Evolutionary conservation across 1,140 invertebrate species (phyloP), one percentile per base, ranked within the genome.

Genomic region (Diploscapter pachys): DNA sequence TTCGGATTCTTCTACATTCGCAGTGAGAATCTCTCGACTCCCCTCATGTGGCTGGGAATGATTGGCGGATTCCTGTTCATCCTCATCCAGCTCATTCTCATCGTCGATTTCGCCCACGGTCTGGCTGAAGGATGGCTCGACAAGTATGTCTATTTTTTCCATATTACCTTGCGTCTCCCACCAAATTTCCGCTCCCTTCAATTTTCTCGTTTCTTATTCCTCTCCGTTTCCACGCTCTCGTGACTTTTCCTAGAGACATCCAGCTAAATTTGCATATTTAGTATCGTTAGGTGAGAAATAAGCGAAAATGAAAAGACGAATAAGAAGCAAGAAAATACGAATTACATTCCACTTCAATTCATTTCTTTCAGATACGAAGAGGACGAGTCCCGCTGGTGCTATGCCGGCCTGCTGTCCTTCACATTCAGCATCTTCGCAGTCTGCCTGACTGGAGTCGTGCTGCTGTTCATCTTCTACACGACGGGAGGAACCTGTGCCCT

Each of bases 11-110:
- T 99, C 87, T 99, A 95, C 85, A 99, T 99, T 78, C 94, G 93
- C 0, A 91, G 92, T 85, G 91, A 90, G 48, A 89, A 89, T 52
- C 95, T 96, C 87, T 82, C 81, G n/a, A 75, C 79, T 73, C 85
- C 92, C 11, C 97, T 96, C 95, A 98, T 99, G 95, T 93, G 93
- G 85, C 93, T 98, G 87, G 96, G 96, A 61, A 91, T 99, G 90
- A 91, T 97, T 75, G 96, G 96, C 63, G 96, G 93, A 0, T 94
- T 98, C 83, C 88, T 94, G 6, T 99, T 98, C 86, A 98, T 99
- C 79, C 86, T 99, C 31, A 95, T 99, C 69, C 97, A 99, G 87
- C 88, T 99, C 55, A 91, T 98, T 71, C 89, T 99, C 4, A 93
- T 99, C 77, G 92, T 99, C 84, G 96, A 99, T 86, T 98, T 99